Evolutionary conservation across 2,797 vertebrate genomes (phyloP).

Genomic region (Enteromius thamalakanensis): DNA sequence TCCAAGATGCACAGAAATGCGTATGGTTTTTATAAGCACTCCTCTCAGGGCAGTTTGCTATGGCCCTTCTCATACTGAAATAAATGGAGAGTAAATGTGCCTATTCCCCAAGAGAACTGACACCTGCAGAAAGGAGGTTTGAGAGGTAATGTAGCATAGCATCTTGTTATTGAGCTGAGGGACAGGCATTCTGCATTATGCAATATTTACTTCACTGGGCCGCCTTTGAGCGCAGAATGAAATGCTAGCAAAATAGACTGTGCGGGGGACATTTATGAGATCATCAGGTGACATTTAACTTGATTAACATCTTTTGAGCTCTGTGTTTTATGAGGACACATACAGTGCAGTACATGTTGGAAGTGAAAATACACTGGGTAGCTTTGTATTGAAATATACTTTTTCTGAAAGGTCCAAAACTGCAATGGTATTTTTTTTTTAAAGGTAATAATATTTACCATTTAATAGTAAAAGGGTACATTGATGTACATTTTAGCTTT

Average conservation of each 20-base stretch:
- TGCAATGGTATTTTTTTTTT: not conserved
- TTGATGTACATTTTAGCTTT: not conserved
- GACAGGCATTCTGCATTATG: conserved; percentile 76
- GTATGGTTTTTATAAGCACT: conserved; percentile 43
- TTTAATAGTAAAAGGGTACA: not conserved
- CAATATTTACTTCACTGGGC: conserved; percentile 68
- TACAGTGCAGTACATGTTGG: not conserved
- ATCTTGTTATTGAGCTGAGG: conserved; percentile 79
- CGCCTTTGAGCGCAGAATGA: conserved; percentile 1
- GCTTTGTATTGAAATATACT: not conserved
- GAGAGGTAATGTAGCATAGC: conserved; percentile 78
- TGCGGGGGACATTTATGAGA: conserved; percentile 44
- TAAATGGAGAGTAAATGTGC: conserved; percentile 78
- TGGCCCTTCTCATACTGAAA: conserved; percentile 71
- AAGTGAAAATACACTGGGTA: not conserved
- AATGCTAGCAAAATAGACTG: conserved; percentile 48
- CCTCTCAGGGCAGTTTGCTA: conserved; percentile 57
- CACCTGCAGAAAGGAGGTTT: conserved; percentile 70
- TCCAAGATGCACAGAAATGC: conserved; percentile 31
- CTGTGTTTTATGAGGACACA: not conserved
- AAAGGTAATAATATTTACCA: not conserved
- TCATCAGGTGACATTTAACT: conserved; percentile 26
- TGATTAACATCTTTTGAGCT: conserved; percentile 38
- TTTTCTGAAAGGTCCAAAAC: not conserved
- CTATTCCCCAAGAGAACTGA: conserved; percentile 71